Evolutionary conservation across 2,797 vertebrate species (phyloP), one percentile per base, ranked within the genome.

Genomic region (Neosalanx taihuensis): DNA sequence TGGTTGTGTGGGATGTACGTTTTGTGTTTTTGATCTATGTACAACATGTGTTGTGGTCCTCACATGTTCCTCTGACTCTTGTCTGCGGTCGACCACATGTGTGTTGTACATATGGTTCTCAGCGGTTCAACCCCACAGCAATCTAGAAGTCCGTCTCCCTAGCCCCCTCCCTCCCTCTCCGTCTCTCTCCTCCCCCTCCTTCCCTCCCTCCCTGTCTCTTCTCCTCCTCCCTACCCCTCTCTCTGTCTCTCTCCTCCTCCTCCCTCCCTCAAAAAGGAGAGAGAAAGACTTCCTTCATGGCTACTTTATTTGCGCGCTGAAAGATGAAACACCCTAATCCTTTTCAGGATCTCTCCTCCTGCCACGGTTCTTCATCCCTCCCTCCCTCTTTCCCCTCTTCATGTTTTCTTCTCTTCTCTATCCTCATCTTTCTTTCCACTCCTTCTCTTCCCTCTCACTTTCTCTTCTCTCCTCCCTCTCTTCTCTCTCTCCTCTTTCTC

Each of bases 281-380:
- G 33, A 35, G 33, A 35, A 35, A 4, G 33, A 35, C 67, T 10
- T 13, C 33, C 61, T 57, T 81, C 69, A 79, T 72, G 71, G 71
- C 65, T 85, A 37, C 76, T 77, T 86, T 83, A 85, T 84, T 80
- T 85, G 77, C 72, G 51, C 30, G 75, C 62, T 80, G 79, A 85
- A 71, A 77, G 75, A 81, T 67, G 70, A 53, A 58, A 67, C 46
- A 69, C 66, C 76, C 71, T 74, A 69, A 78, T 80, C 57, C 73
- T 31, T 56, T 31, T 67, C 57, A 46, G 67, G 35, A 30, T 57
- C 53, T 49, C 26, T 4, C 20, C 46, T 37, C 23, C 71, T 72
- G 70, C 35, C 51, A 4, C 23, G 53, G 64, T 75, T 70, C 69
- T 73, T 60, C 73, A 69, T 17, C n/a, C n/a, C 61, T 64, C 61